Evolutionary conservation across 2,888 invertebrate genomes (phyloP), one percentile per base, ranked within the genome.

Genomic region (Rhopalosiphum nymphaeae): DNA sequence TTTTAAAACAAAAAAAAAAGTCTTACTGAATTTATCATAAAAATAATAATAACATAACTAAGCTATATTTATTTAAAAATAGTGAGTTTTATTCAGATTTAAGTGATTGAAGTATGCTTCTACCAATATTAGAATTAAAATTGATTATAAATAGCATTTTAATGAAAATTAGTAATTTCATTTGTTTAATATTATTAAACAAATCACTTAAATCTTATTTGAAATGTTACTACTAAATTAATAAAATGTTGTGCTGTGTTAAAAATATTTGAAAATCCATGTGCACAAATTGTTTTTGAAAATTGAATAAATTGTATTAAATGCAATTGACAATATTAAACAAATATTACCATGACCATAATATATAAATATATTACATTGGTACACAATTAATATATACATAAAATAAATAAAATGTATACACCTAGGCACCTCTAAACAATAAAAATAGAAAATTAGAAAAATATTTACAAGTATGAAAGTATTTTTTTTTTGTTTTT

Each of bases 241-340:
- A 2, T 89, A 57, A 44, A 89, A n/a, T 25, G 1, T 4, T 78
- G 91, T 85, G 85, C 85, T 44, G 85, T 57, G 56, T 29, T 91
- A 16, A 56, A 84, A 84, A n/a, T 56, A 91, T 84, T 91, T 42
- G 1, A 56, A 91, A 91, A 85, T 21, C 29, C 42, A 86, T 86
- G 57, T 86, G 86, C n/a, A 90, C 26, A 89, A 21, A 5, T 78
- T 67, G 49, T 36, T 44, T 46, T 46, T 44, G 16, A 49, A 42
- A 91, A 26, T 49, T 53, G 78, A 36, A 46, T 42, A 26, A 11
- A 10, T n/a, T 88, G 26, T 26, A 57, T 26, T 61, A n/a, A 56
- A 49, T 61, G 4, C 46, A 92, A 61, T 49, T 46, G 25, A 42
- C 5, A 44, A 56, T 49, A n/a, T 85, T 42, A 11, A 44, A 85